Evolutionary conservation across 2,113 vertebrate genomes (phyloP).

Genomic region (Nicator chloris): DNA sequence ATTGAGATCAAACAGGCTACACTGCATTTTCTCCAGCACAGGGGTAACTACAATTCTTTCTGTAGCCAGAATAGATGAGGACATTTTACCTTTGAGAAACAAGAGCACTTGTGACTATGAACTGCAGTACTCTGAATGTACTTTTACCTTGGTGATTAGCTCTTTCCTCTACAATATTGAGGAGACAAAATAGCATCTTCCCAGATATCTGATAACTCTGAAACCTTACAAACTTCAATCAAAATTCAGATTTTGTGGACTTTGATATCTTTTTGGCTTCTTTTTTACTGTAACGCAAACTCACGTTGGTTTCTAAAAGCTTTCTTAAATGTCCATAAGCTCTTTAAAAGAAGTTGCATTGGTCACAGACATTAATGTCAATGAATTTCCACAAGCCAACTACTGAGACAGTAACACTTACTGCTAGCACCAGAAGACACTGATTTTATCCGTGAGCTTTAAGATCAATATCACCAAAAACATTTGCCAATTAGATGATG

Average conservation of each 20-base stretch:
- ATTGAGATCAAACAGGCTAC: not conserved
- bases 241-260: not conserved
- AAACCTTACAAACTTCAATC: not conserved
- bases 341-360: not conserved
- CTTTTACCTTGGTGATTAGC: not conserved
- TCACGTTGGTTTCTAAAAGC: not conserved
- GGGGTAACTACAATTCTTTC: not conserved
- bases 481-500: slow-evolving; percentile 13
- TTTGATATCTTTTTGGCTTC: not conserved
- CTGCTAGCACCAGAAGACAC: not conserved
- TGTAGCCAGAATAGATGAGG: not conserved
- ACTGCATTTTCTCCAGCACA: not conserved
- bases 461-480: slow-evolving; percentile 3
- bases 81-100: not conserved
- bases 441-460: not conserved
- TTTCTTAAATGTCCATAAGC: not conserved
- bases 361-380: not conserved
- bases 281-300: not conserved
- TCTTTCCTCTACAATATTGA: not conserved
- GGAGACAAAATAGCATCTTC: not conserved
- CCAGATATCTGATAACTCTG: not conserved
- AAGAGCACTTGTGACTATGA: not conserved
- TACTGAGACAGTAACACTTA: not conserved
- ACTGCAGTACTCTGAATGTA: not conserved
- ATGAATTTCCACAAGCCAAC: not conserved